These are phyloP conservation scores for Pissodes strobi DNA, from an alignment of 1,140 invertebrate species.

Conservation along the genomic window DNA sequence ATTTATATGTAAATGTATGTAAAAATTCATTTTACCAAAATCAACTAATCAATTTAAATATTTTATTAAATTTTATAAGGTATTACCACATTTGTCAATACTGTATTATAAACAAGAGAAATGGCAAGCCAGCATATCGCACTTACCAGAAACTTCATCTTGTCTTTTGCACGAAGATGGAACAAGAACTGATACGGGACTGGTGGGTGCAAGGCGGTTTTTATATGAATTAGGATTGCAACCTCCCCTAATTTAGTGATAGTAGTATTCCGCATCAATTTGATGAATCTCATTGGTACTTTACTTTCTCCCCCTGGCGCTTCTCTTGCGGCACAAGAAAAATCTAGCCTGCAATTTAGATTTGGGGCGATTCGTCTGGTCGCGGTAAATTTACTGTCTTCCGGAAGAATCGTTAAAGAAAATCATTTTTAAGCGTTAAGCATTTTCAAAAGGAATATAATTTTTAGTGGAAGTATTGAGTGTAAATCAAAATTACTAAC, in stretches of 20 bases:
- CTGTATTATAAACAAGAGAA: neutral
- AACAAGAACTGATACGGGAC: constrained; percentile 39
- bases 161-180: constrained; percentile 23
- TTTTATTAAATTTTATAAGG: neutral
- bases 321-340: constrained; percentile 1
- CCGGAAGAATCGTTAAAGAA: no score
- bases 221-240: constrained; percentile 35
- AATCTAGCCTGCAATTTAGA: no score
- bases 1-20: no score
- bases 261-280: constrained; percentile 33
- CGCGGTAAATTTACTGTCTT: no score
- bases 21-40: neutral
- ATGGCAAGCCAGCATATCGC: no score
- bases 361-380: no score
- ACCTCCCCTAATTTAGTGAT: constrained; percentile 42
- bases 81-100: neutral
- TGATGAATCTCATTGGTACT: constrained; percentile 11
- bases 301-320: constrained; percentile 26
- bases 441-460: no score
- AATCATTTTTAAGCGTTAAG: no score
- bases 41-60: no score
- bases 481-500: no score
- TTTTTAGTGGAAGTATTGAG: no score
- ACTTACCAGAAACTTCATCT: constrained; percentile 46
- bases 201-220: constrained; percentile 37